Percentiles rank a stretch among this genome's conserved stretches.
Conservation (phyloP, 1,140 invertebrate genomes). For the Philotrypesis tridentata region DNA sequence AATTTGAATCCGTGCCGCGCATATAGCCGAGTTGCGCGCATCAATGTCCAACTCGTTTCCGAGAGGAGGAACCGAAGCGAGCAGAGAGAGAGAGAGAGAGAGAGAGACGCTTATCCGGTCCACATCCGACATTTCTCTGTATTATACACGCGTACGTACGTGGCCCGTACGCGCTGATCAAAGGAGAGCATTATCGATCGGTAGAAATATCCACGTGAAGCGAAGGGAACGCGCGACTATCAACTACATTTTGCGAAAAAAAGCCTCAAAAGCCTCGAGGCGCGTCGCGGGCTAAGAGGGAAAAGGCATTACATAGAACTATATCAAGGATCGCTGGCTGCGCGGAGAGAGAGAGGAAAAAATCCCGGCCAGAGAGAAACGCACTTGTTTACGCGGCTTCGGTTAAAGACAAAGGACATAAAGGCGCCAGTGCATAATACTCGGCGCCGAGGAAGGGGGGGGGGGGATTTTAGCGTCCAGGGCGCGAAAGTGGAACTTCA, state of each 20-base stretch:
- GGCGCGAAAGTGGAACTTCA: constrained; percentile 59
- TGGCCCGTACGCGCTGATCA: too few relatives aligned
- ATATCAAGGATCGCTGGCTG: background rate
- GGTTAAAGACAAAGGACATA: background rate
- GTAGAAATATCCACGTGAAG: too few relatives aligned
- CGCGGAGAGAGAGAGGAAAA: background rate
- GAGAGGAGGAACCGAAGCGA: background rate
- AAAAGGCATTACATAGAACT: background rate
- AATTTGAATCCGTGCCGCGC: background rate
- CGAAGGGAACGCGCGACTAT: too few relatives aligned
- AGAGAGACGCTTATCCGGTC: background rate
- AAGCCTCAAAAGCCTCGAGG: background rate
- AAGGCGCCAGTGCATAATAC: background rate
- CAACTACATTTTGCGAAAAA: background rate
- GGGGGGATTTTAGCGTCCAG: constrained; percentile 39
- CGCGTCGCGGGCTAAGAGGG: background rate
- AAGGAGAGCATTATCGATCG: too few relatives aligned
- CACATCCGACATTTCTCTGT: background rate
- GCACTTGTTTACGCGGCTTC: constrained; percentile 26
- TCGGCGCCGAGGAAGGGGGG: background rate
- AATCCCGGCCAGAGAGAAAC: background rate
- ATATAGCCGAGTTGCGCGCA: background rate
- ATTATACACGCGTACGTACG: too few relatives aligned
- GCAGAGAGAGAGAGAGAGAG: background rate
- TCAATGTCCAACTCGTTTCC: constrained; percentile 6